A percentile compares a stretch with the other conserved stretches of the same genome.
Conservation (phyloP, 2,113 vertebrate genomes). For the Brachypodius melanocephalos region DNA sequence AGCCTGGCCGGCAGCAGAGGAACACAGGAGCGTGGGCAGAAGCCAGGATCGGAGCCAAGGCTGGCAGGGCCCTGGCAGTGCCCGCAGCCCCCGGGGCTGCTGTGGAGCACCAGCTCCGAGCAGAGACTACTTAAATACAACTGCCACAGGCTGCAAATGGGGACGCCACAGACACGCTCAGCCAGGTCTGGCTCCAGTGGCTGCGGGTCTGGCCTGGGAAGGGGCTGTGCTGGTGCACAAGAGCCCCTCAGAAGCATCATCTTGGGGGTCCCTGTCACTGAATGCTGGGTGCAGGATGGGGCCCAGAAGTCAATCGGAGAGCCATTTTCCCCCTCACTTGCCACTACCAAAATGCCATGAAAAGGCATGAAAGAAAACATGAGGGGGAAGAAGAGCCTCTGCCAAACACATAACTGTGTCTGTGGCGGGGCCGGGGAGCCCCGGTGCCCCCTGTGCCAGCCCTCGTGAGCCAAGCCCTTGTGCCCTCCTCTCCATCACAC, state of each 20-base stretch:
- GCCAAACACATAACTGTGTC: rapidly evolving
- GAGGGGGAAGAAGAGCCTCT: neutral
- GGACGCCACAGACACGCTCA: neutral
- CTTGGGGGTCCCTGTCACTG: rapidly evolving
- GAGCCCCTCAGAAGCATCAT: neutral
- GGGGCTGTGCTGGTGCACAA: neutral
- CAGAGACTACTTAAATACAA: neutral
- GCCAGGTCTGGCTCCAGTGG: neutral
- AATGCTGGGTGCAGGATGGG: neutral
- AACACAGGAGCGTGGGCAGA: neutral
- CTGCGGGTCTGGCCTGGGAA: rapidly evolving
- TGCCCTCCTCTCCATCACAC: neutral
- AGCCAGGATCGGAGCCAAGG: neutral
- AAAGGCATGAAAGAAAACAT: neutral
- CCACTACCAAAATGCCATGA: neutral
- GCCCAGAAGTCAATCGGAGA: neutral
- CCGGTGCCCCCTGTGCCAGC: rapidly evolving
- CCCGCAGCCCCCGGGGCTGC: rapidly evolving
- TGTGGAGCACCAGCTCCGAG: neutral
- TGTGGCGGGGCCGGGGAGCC: rapidly evolving
- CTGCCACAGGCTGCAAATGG: neutral
- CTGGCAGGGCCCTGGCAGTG: rapidly evolving
- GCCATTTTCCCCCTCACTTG: neutral
- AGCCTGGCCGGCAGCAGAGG: rapidly evolving
- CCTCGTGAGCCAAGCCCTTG: neutral